These are phyloP conservation scores for Habroteleia sp. DNA, from an alignment of 2,888 invertebrate genomes.

Conservation along the genomic window DNA sequence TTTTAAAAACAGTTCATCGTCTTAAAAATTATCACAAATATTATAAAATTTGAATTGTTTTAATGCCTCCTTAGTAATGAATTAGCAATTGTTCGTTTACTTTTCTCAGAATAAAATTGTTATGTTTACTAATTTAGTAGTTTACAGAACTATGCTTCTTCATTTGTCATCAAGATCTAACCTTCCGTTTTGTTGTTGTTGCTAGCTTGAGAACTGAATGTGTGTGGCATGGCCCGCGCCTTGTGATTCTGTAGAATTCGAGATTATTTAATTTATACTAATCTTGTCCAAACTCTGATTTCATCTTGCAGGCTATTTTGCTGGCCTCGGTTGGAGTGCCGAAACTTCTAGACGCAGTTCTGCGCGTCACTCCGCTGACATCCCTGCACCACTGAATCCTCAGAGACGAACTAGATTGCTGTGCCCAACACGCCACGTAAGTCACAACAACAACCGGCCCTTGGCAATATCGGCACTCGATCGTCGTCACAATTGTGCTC, in stretches of 20 bases:
- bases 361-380: constrained; percentile 63
- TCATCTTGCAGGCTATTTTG: constrained; percentile 77
- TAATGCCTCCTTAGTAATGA: background rate
- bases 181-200: constrained; percentile 75
- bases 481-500: constrained; percentile 81
- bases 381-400: constrained; percentile 76
- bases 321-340: constrained; percentile 75
- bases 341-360: constrained; percentile 54
- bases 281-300: constrained; percentile 56
- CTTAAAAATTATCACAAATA: no score
- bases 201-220: constrained; percentile 80
- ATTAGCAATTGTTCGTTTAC: no score
- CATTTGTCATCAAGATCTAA: constrained; percentile 44
- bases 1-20: no score
- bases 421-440: constrained; percentile 75
- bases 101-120: no score
- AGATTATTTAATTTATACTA: constrained; percentile 32
- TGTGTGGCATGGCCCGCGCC: constrained; percentile 79
- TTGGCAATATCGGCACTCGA: constrained; percentile 71
- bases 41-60: no score
- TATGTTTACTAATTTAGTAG: constrained; percentile 6
- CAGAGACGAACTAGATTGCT: constrained; percentile 77
- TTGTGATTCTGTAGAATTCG: constrained; percentile 63
- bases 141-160: constrained; percentile 43
- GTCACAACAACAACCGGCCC: constrained; percentile 72